Percentiles rank a stretch among this genome's conserved stretches.
These are phyloP conservation scores for Prunella himalayana DNA, from an alignment of 2,113 vertebrate genomes.

Conservation along the genomic window DNA sequence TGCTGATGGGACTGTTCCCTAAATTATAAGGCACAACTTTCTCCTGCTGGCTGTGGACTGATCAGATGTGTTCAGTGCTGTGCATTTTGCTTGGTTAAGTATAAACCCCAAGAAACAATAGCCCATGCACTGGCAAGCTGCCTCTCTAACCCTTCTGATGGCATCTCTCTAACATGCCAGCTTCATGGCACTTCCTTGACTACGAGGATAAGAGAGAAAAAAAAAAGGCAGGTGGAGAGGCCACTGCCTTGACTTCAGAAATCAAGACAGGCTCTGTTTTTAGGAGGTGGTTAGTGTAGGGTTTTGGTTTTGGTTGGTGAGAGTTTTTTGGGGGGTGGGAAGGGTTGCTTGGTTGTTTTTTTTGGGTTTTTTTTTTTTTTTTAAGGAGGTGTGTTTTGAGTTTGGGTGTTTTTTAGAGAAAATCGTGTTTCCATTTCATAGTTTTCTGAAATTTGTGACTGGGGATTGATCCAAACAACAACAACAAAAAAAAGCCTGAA, in stretches of 20 bases:
- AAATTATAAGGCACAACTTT: not conserved
- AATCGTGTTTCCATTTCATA: not conserved
- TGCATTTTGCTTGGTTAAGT: not conserved
- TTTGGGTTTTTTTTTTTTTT: not conserved
- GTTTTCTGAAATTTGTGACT: not conserved
- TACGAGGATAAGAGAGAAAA: not conserved
- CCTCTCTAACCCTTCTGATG: not conserved
- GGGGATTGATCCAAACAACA: not conserved
- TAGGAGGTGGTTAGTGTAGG: not conserved
- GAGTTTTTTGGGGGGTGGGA: fast-evolving
- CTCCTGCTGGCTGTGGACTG: not conserved
- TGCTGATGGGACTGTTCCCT: not conserved
- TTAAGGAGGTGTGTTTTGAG: not conserved
- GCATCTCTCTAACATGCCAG: not conserved
- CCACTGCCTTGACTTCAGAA: not conserved
- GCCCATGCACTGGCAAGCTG: not conserved
- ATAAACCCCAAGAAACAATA: not conserved
- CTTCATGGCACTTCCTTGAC: not conserved
- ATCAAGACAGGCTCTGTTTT: not conserved
- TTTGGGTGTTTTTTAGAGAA: not conserved
- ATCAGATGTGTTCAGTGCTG: not conserved
- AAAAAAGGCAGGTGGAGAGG: not conserved
- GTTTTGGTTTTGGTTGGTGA: not conserved
- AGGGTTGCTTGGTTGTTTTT: not conserved
- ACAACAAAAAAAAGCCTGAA: not conserved